Conservation (phyloP, 2,113 vertebrate species). For the Turnix velox region DNA sequence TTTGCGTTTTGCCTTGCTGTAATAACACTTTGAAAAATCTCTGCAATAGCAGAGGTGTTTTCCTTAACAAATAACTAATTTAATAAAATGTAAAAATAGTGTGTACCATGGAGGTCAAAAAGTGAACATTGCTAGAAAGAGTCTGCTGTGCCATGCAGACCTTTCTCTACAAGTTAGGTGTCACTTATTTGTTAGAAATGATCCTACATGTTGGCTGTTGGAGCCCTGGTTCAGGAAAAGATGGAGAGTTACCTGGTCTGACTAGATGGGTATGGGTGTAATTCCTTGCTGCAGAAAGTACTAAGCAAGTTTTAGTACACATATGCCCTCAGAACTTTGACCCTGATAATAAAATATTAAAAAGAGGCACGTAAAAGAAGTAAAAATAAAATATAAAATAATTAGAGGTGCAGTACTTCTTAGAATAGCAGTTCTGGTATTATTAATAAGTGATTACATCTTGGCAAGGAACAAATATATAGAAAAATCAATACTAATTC, state of each 20-base stretch:
- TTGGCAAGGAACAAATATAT: neutral
- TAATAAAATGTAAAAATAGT: neutral
- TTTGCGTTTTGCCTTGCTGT: neutral
- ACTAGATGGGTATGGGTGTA: neutral
- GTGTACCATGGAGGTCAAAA: neutral
- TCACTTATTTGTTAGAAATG: neutral
- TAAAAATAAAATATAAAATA: neutral
- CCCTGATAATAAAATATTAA: neutral
- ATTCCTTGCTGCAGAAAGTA: neutral
- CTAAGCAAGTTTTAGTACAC: neutral
- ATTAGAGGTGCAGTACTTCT: neutral
- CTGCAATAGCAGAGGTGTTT: neutral
- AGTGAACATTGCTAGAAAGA: neutral
- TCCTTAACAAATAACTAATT: neutral
- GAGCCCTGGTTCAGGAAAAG: neutral
- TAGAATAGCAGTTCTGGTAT: neutral
- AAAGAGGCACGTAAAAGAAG: neutral
- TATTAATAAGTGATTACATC: constrained; percentile 26
- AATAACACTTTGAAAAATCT: neutral
- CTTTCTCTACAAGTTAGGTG: neutral
- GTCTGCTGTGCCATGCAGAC: neutral
- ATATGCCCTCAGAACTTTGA: neutral
- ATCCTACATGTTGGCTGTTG: neutral
- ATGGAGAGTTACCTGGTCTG: neutral
- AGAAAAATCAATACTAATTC: constrained; percentile 45